A percentile compares a stretch with the other conserved stretches of the same genome.
phyloP scores from a whole-genome alignment of 2,113 vertebrate species.

The Pholis gunnellus region DNA sequence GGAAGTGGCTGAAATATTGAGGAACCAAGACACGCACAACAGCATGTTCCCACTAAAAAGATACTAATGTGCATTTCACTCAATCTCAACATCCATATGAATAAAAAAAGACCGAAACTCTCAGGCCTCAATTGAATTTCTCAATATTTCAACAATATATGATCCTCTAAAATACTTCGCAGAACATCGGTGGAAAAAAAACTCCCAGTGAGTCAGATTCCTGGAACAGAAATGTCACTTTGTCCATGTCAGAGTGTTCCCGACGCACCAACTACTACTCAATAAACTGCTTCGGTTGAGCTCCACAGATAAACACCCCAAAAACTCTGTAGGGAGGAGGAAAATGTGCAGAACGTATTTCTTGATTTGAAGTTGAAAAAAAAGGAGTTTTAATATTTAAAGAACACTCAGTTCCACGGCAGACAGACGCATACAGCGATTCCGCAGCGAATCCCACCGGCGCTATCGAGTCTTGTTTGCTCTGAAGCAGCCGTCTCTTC shows the following conservation, averaged over 20 bases:
- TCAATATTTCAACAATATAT: background rate
- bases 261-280: background rate
- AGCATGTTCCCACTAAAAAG: too few species aligned
- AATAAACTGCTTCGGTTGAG: background rate
- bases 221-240: constrained; percentile 27
- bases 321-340: background rate
- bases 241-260: background rate
- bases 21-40: too few species aligned
- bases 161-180: background rate
- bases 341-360: background rate
- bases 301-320: background rate
- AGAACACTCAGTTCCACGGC: background rate
- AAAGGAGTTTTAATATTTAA: constrained; percentile 15
- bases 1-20: too few species aligned
- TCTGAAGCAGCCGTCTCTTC: constrained; percentile 51
- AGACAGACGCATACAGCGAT: background rate
- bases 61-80: too few species aligned
- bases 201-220: background rate
- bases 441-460: constrained; percentile 34
- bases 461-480: constrained; percentile 45
- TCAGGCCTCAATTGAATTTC: constrained; percentile 1
- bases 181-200: too few species aligned
- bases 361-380: constrained; percentile 7
- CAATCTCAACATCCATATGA: too few species aligned
- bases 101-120: background rate